Conservation (phyloP, 2,888 invertebrate genomes). For the Leptinotarsa tumamoca region DNA sequence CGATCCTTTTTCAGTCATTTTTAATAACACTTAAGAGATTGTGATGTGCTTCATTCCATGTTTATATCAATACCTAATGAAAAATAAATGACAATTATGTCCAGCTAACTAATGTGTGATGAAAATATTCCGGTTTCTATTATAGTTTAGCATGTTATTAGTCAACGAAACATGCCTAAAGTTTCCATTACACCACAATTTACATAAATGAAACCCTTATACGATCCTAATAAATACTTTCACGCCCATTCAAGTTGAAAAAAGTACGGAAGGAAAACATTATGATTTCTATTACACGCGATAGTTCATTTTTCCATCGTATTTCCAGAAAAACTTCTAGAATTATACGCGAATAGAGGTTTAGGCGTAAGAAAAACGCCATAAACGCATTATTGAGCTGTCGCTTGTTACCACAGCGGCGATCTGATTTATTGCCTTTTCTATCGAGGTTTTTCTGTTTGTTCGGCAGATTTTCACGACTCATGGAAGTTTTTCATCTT, state of each 20-base stretch:
- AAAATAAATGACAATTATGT: no score
- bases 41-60: no score
- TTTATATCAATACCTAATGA: no score
- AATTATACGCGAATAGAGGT: background rate
- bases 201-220: background rate
- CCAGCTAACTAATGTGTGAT: no score
- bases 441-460: background rate
- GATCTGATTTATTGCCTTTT: constrained; percentile 1
- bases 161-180: no score
- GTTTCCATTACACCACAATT: no score
- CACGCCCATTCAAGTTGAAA: background rate
- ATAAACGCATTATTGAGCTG: constrained; percentile 16
- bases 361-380: background rate
- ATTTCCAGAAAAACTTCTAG: constrained; percentile 5
- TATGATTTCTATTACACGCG: constrained; percentile 9
- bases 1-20: no score
- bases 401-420: constrained; percentile 2
- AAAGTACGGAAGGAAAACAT: constrained; percentile 8
- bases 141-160: no score
- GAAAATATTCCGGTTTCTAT: no score
- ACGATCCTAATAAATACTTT: background rate
- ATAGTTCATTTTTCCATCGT: background rate
- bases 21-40: no score
- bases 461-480: background rate
- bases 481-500: background rate